These are phyloP conservation scores for Biston betularia DNA, from an alignment of 2,888 invertebrate genomes.

Conservation along the genomic window DNA sequence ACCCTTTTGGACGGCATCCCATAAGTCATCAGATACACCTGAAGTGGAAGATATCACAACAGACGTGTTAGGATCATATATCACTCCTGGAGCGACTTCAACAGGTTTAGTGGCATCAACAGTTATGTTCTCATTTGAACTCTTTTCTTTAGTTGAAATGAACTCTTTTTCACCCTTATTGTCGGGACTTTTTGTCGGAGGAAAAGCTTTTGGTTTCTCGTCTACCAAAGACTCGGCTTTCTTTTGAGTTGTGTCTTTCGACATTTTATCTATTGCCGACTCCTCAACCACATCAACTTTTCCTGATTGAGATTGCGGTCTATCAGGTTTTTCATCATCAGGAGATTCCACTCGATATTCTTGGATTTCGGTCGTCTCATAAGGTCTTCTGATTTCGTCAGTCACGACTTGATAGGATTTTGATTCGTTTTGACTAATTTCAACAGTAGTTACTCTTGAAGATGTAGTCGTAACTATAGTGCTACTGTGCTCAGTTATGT, in stretches of 20 bases:
- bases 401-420: conserved; percentile 63
- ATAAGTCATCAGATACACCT: conserved; percentile 88
- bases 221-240: conserved; percentile 8
- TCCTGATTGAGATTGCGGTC: conserved; percentile 23
- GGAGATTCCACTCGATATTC: conserved; percentile 55
- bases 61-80: conserved; percentile 91
- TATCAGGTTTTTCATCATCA: conserved; percentile 59
- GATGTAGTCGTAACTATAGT: conserved; percentile 65
- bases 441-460: conserved; percentile 69
- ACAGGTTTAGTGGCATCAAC: conserved; percentile 55
- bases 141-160: conserved; percentile 26
- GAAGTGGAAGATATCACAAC: conserved; percentile 88
- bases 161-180: conserved; percentile 8
- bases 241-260: conserved; percentile 9
- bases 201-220: conserved; percentile 4
- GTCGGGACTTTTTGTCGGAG: not conserved
- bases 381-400: conserved; percentile 57
- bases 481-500: conserved; percentile 64
- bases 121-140: conserved; percentile 8
- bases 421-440: conserved; percentile 69
- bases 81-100: conserved; percentile 89
- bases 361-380: conserved; percentile 50
- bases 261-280: conserved; percentile 20
- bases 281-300: conserved; percentile 23
- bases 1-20: conserved; percentile 91